These are phyloP conservation scores for Cephus pygmeus DNA, from an alignment of 2,888 invertebrate species.

Conservation along the genomic window DNA sequence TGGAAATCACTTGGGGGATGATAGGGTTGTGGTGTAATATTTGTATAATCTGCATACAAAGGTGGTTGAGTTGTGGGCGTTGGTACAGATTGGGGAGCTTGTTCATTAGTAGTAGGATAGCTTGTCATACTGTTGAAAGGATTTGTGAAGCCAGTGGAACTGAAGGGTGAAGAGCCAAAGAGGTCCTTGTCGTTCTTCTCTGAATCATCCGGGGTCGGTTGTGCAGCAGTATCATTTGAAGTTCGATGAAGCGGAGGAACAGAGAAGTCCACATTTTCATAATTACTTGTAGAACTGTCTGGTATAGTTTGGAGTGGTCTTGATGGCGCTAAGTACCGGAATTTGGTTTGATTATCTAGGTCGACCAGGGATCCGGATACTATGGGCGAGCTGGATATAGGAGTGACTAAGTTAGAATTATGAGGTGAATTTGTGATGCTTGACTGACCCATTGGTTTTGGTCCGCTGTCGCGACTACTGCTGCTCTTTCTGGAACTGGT, in stretches of 20 bases:
- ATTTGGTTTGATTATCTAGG: slow-evolving; percentile 29
- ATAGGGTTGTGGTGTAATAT: slow-evolving; percentile 20
- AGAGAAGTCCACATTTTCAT: slow-evolving; percentile 35
- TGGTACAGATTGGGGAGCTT: slow-evolving; percentile 4
- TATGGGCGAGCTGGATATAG: slow-evolving; percentile 43
- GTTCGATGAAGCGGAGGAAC: slow-evolving; percentile 8
- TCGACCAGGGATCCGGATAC: slow-evolving; percentile 43
- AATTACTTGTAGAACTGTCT: slow-evolving; percentile 26
- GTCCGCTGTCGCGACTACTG: slow-evolving; percentile 33
- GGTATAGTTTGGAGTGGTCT: slow-evolving; percentile 1
- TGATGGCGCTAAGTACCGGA: slow-evolving; percentile 2
- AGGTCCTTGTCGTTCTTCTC: slow-evolving; percentile 51
- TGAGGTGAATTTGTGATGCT: slow-evolving; percentile 39
- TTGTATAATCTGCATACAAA: slow-evolving; percentile 24
- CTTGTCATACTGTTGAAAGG: slow-evolving; percentile 48
- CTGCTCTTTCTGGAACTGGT: slow-evolving; percentile 46
- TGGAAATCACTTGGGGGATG: slow-evolving; percentile 19
- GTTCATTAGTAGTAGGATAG: slow-evolving; percentile 16
- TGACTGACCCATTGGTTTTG: slow-evolving; percentile 22
- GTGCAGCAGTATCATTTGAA: slow-evolving; percentile 1
- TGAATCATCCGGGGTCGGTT: slow-evolving; percentile 16
- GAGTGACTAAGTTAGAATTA: slow-evolving; percentile 35
- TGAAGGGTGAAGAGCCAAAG: slow-evolving; percentile 64
- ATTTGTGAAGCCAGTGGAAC: slow-evolving; percentile 54
- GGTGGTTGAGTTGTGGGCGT: slow-evolving; percentile 22